Evolutionary conservation across 2,888 invertebrate species (phyloP).

Genomic region (Spicauda simplicius): DNA sequence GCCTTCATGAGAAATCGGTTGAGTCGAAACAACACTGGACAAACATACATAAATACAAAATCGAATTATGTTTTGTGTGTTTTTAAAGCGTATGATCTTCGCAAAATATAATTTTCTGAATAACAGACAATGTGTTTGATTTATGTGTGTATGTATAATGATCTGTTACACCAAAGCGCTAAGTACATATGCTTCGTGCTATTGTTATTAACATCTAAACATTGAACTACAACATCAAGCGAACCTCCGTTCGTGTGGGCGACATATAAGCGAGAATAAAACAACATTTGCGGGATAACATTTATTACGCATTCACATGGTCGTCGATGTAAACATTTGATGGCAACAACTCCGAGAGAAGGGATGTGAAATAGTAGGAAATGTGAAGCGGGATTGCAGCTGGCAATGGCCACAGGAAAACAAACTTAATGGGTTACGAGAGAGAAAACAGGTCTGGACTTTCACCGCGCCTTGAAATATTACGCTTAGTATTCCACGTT

Average conservation of each 20-base stretch:
- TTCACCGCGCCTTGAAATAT: conserved; percentile 31
- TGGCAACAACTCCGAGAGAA: conserved; percentile 53
- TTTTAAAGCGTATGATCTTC: too few species aligned
- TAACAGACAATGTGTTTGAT: neutral
- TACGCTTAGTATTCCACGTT: conserved; percentile 46
- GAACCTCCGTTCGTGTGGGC: conserved; percentile 38
- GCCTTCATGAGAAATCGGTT: too few species aligned
- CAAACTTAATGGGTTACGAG: conserved; percentile 58
- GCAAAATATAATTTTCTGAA: too few species aligned
- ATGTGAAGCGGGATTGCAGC: conserved; percentile 61
- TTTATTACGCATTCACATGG: conserved; percentile 72
- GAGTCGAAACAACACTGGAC: too few species aligned
- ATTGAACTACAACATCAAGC: conserved; percentile 40
- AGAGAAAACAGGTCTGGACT: conserved; percentile 59
- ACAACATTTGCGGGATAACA: conserved; percentile 73
- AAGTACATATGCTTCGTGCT: conserved; percentile 26
- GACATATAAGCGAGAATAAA: conserved; percentile 73
- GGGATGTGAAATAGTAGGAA: conserved; percentile 57
- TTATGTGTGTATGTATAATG: neutral
- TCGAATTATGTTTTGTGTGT: too few species aligned
- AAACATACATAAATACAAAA: too few species aligned
- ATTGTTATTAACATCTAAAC: conserved; percentile 37
- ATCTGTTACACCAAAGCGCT: conserved; percentile 16
- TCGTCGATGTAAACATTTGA: conserved; percentile 56
- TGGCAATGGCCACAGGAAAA: conserved; percentile 57